These are phyloP conservation scores for Chionodraco myersi DNA, from an alignment of 2,113 vertebrate species.

Conservation along the genomic window DNA sequence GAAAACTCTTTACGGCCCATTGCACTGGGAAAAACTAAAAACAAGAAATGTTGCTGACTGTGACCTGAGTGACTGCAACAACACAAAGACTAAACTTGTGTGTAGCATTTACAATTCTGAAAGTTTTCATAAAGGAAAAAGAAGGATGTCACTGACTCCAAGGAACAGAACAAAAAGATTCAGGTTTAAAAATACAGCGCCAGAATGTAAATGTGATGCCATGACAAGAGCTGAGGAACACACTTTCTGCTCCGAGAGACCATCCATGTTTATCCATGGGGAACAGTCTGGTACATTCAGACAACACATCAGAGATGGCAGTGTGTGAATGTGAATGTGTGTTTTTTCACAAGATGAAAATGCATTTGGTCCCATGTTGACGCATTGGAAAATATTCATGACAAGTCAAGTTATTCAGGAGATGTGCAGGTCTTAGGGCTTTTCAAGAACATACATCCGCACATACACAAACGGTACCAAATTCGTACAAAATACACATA, in stretches of 20 bases:
- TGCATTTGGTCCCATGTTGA: slow-evolving; percentile 28
- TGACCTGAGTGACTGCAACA: background rate
- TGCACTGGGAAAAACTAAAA: background rate
- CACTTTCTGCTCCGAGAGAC: slow-evolving; percentile 21
- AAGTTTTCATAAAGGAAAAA: slow-evolving; percentile 32
- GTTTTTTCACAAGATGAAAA: slow-evolving; percentile 1
- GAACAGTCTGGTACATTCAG: slow-evolving; percentile 34
- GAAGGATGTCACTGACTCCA: background rate
- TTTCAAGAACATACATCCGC: slow-evolving; percentile 29
- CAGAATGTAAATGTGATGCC: slow-evolving; percentile 7
- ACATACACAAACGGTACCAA: background rate
- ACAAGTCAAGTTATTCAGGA: slow-evolving; percentile 51
- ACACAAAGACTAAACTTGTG: background rate
- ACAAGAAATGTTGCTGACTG: background rate
- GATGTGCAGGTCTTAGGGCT: slow-evolving; percentile 23
- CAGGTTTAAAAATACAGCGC: slow-evolving; percentile 33
- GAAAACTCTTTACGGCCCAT: background rate
- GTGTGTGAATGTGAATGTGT: background rate
- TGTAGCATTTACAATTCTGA: slow-evolving; percentile 32
- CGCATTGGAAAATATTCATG: slow-evolving; percentile 69
- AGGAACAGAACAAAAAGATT: background rate
- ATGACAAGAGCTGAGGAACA: slow-evolving; percentile 44
- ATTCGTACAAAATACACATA: background rate
- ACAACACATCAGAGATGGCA: slow-evolving; percentile 28
- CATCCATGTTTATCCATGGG: slow-evolving; percentile 45